Evolutionary conservation across 2,113 vertebrate species (phyloP), one percentile per base, ranked within the genome.

Genomic region (Takifugu bimaculatus): DNA sequence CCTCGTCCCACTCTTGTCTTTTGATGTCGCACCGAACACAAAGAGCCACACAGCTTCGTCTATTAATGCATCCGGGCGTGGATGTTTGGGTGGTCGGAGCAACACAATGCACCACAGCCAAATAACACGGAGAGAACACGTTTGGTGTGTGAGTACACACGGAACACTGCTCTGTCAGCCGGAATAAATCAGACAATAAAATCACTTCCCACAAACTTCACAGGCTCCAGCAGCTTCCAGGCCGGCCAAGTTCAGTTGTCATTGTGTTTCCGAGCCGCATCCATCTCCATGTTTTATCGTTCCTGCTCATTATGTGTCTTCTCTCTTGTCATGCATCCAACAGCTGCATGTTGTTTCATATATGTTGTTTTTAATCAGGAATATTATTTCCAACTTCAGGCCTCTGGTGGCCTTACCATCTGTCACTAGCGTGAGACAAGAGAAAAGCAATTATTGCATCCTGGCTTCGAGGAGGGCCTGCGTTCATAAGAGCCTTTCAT

Each of bases 401-500:
- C 80, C 82, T 79, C 78, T 78, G 79, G 83, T 83, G 81, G 82
- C 77, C 79, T 87, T 70, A 70, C 87, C 87, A 90, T 90, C 86
- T 91, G 88, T 87, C 86, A 86, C 85, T 86, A 71, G 84, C 78
- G 73, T 83, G 83, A 89, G 87, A 88, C 82, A 85, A 85, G 78
- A 81, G 80, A 68, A 87, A 81, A 82, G 78, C 81, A 86, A 85
- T 87, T 82, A 88, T 83, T 79, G 82, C 81, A 81, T 84, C 81
- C 83, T 85, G 83, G 83, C 85, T 83, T 83, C 80, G 72, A 83
- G 78, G 66, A 82, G 73, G 13, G 42, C 68, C 65, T 26, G 77
- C 77, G 62, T 82, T 77, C 64, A 43, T 63, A 70, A 77, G 80
- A 84, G 82, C 86, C 85, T 79, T 77, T 72, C 50, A 57, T 73